These are phyloP conservation scores for Mactromeris polynyma DNA, from an alignment of 2,888 invertebrate species.

Conservation along the genomic window DNA sequence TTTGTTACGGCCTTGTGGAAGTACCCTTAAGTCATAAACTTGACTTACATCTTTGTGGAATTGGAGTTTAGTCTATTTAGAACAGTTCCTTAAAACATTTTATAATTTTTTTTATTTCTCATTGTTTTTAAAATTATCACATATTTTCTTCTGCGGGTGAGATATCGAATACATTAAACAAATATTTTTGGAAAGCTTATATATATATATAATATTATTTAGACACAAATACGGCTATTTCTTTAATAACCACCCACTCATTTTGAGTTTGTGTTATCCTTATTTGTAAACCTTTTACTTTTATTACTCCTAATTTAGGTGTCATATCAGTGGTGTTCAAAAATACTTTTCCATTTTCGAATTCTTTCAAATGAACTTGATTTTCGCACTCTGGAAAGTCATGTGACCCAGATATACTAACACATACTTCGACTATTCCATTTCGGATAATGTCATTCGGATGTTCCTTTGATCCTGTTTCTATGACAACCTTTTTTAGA, in stretches of 20 bases:
- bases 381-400: constrained; percentile 70
- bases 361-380: constrained; percentile 67
- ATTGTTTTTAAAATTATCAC: no score
- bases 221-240: constrained; percentile 84
- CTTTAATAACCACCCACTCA: constrained; percentile 86
- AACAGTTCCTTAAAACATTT: no score
- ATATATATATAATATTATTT: constrained; percentile 14
- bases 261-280: constrained; percentile 81
- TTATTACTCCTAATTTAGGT: constrained; percentile 70
- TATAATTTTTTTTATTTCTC: no score
- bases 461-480: constrained; percentile 82
- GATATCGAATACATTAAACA: no score
- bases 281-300: constrained; percentile 85
- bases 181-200: no score
- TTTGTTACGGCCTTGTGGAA: no score
- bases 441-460: constrained; percentile 79
- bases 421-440: constrained; percentile 79
- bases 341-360: constrained; percentile 79
- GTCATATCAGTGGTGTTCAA: constrained; percentile 77
- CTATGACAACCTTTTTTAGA: constrained; percentile 81
- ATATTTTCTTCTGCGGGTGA: no score
- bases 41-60: no score
- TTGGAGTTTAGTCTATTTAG: no score
- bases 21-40: no score
- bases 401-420: constrained; percentile 64